Base-by-base conservation (phyloP, 2,113 vertebrate genomes). In the Micronycteris hirsuta region DNA sequence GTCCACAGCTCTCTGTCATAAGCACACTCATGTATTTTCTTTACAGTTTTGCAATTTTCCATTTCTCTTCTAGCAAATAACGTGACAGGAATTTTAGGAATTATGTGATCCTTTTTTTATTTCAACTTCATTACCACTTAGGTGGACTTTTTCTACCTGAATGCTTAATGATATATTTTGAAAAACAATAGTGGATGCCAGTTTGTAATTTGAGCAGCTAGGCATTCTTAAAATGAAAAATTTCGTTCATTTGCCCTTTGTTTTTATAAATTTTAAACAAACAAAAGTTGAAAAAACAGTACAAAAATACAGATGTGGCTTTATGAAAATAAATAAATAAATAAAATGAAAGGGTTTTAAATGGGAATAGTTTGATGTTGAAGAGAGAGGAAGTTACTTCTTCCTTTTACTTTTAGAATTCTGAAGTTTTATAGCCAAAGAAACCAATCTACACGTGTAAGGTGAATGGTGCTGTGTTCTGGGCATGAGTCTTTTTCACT, bases 241-340 rank as follows among this genome's bases (percentile, higher is more conserved):
- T 81, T 96, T 76, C 41, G 47, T 61, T 93, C 7, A 49, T 38
- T 92, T 84, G 17, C n/a, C 26, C 93, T 93, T 86, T 67, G 28
- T 49, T 85, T 91, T 94, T 38, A 68, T 77, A 92, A 47, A 70
- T 85, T 67, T 87, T 52, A 92, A 86, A 58, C 41, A n/a, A 96
- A 91, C 15, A 76, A 93, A 83, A 76, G 45, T 65, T 54, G 56
- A 93, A 88, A 87, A 22, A 87, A 56, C 0, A 68, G 13, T 15
- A 58, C n/a, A 58, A 73, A 93, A 71, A 94, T 49, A 71, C 5
- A 38, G 31, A 7, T 61, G 13, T 58, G 45, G 31, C 36, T 74
- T 95, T n/a, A n/a, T n/a, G n/a, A n/a, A n/a, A n/a, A n/a, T n/a
- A n/a, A n/a, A n/a, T n/a, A n/a, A n/a, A n/a, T n/a, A n/a, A n/a